Percentiles rank a stretch among this genome's conserved stretches.
phyloP scores from a whole-genome alignment of 2,888 invertebrate genomes.

The Lycaena phlaeas region DNA sequence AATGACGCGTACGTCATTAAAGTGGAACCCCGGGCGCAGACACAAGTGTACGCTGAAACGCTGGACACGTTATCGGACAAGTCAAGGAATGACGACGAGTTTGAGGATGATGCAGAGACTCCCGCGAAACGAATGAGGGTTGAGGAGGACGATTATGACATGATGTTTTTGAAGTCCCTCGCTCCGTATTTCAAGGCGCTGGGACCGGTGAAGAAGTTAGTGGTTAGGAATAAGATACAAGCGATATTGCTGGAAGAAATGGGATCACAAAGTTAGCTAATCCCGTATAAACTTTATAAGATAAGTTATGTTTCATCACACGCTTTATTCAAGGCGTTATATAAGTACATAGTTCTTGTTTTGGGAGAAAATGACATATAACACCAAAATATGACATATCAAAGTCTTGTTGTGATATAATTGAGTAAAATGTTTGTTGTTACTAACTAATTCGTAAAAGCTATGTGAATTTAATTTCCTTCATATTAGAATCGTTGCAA shows the following conservation, averaged over 20 bases:
- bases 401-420: too few relatives aligned
- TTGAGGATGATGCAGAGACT: background rate
- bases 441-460: too few relatives aligned
- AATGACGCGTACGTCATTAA: constrained; percentile 4
- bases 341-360: too few relatives aligned
- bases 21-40: background rate
- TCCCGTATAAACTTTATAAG: too few relatives aligned
- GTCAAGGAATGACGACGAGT: constrained; percentile 6
- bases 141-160: constrained; percentile 33
- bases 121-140: constrained; percentile 7
- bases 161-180: constrained; percentile 43
- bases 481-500: too few relatives aligned
- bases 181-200: constrained; percentile 37
- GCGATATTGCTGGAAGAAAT: constrained; percentile 37
- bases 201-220: constrained; percentile 37
- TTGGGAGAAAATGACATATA: too few relatives aligned
- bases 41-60: background rate
- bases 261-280: background rate
- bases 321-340: too few relatives aligned
- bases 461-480: too few relatives aligned
- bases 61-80: background rate
- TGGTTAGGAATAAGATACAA: constrained; percentile 42
- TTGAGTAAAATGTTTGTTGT: too few relatives aligned
- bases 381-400: too few relatives aligned
- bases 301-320: too few relatives aligned